These are phyloP conservation scores for Philaenus spumarius DNA, from an alignment of 1,140 invertebrate species.

Conservation along the genomic window DNA sequence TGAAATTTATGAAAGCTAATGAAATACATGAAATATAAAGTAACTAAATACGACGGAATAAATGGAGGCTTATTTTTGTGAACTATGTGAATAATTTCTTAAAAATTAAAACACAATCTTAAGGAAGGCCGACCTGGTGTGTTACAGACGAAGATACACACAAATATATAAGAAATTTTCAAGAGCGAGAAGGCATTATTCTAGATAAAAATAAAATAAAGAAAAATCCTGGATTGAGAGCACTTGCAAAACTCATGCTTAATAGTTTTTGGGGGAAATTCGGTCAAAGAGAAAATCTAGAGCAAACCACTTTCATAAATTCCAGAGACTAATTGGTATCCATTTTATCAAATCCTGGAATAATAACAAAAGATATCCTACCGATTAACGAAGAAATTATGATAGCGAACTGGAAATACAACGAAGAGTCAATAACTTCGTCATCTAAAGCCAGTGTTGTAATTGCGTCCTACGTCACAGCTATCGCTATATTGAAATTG, in stretches of 20 bases:
- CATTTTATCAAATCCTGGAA: neutral
- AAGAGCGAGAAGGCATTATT: neutral
- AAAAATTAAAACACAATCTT: conserved; percentile 36
- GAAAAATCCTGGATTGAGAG: neutral
- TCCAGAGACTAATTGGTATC: neutral
- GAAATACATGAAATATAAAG: conserved; percentile 32
- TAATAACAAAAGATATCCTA: neutral
- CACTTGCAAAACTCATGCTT: neutral
- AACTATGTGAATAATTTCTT: conserved; percentile 34
- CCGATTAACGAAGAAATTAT: neutral
- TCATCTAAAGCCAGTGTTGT: no score
- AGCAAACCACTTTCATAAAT: no score
- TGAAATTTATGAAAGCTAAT: no score
- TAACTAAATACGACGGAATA: conserved; percentile 11
- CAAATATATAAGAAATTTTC: neutral
- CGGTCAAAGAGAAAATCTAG: neutral
- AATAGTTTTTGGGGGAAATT: conserved; percentile 1
- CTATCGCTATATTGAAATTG: no score
- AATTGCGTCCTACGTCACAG: no score
- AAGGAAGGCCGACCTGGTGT: conserved; percentile 33
- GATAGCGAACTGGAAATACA: neutral
- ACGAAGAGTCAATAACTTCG: no score
- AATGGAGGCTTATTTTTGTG: conserved; percentile 28
- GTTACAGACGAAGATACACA: conserved; percentile 20
- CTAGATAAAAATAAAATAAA: neutral